Percentiles rank a stretch among this genome's conserved stretches.
Evolutionary conservation across 2,888 invertebrate genomes (phyloP).

Genomic region (Epinotia nisella): DNA sequence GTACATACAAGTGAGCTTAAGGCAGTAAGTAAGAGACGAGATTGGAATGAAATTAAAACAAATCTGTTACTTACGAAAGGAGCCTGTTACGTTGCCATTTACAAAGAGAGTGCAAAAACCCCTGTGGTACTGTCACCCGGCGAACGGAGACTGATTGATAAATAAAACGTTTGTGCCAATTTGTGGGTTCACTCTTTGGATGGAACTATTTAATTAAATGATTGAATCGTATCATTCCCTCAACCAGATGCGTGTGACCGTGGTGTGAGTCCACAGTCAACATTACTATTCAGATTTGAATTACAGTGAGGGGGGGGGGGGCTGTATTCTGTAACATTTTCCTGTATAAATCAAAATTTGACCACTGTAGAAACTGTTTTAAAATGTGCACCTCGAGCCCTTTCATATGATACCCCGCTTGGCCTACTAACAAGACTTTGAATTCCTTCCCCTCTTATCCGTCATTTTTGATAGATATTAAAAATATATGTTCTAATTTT

Average conservation of each 20-base stretch:
- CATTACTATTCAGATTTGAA: not conserved
- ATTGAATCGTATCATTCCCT: constrained; percentile 29
- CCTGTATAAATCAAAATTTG: too few species aligned
- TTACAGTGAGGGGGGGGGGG: too few species aligned
- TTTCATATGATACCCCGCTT: too few species aligned
- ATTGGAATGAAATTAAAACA: not conserved
- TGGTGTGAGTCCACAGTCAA: not conserved
- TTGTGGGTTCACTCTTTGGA: constrained; percentile 21
- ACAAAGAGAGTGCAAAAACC: not conserved
- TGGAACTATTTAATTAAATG: constrained; percentile 26
- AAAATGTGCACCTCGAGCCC: too few species aligned
- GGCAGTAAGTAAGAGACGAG: not conserved
- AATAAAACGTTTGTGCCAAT: constrained; percentile 21
- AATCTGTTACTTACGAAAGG: not conserved
- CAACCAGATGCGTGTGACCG: constrained; percentile 9
- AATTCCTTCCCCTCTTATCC: too few species aligned
- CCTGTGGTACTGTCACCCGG: not conserved
- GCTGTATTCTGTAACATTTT: too few species aligned
- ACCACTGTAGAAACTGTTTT: too few species aligned
- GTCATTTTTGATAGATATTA: too few species aligned
- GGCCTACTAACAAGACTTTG: too few species aligned
- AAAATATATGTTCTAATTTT: too few species aligned
- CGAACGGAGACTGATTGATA: not conserved
- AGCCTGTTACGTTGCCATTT: too few species aligned
- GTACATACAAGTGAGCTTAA: too few species aligned